Conservation (phyloP, 1,140 invertebrate genomes). For the Druon quercuslanigerum region DNA sequence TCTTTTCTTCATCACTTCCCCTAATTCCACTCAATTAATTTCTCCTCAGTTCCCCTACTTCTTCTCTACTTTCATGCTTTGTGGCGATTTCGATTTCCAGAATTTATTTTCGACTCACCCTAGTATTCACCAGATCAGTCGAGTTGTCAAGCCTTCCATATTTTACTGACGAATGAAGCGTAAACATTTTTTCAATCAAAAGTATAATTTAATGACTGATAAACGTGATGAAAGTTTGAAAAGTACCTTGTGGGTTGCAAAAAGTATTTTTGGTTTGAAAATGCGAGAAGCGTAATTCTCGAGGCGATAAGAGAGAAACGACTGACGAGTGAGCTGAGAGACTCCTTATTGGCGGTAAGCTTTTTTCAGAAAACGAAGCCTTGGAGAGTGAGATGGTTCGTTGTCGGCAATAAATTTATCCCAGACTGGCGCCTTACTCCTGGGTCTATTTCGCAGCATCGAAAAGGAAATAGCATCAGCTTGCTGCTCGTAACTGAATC, state of each 20-base stretch:
- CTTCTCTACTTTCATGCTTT: too few species aligned
- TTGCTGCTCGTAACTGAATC: conserved; percentile 39
- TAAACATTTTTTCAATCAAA: too few species aligned
- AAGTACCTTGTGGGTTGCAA: not conserved
- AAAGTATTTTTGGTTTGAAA: not conserved
- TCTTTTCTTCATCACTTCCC: too few species aligned
- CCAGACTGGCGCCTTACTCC: conserved; percentile 56
- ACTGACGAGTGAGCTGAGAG: not conserved
- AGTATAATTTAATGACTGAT: not conserved
- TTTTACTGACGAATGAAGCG: too few species aligned
- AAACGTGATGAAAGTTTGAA: not conserved
- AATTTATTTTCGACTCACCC: too few species aligned
- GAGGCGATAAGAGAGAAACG: not conserved
- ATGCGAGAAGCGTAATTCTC: conserved; percentile 30
- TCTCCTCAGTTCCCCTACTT: too few species aligned
- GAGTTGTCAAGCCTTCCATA: too few species aligned
- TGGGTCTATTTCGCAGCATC: conserved; percentile 65
- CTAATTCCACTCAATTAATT: too few species aligned
- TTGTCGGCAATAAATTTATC: conserved; percentile 64
- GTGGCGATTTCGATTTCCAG: too few species aligned
- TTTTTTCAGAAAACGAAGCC: conserved; percentile 41
- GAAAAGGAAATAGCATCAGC: conserved; percentile 33
- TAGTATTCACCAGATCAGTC: too few species aligned
- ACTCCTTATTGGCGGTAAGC: conserved; percentile 13
- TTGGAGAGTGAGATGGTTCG: conserved; percentile 47